Percentiles rank a stretch among this genome's conserved stretches.
phyloP scores from a whole-genome alignment of 2,888 invertebrate genomes.

The Lasioglossum calceatum region DNA sequence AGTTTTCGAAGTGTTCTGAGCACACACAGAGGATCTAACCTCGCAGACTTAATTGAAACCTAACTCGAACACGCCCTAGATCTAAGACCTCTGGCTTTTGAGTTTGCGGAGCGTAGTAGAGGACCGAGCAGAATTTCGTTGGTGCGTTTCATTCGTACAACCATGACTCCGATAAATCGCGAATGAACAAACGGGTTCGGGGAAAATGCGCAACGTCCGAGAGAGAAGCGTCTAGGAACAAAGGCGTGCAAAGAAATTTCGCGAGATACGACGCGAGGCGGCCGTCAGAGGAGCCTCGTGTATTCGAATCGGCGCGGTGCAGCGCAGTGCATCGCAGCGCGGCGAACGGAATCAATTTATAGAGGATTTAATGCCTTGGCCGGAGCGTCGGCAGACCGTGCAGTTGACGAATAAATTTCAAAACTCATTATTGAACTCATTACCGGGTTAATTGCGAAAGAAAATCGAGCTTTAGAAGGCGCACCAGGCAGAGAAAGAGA shows the following conservation, averaged over 20 bases:
- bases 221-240: not conserved
- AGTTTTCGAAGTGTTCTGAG: slow-evolving; percentile 1
- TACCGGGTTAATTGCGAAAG: slow-evolving; percentile 47
- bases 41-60: not conserved
- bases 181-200: not conserved
- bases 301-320: not conserved
- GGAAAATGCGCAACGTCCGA: not conserved
- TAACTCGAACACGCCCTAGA: not conserved
- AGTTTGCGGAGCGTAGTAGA: not conserved
- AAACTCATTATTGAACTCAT: slow-evolving; percentile 51
- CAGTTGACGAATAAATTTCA: slow-evolving; percentile 44
- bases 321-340: too few species aligned
- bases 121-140: too few species aligned
- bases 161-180: not conserved
- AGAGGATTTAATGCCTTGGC: slow-evolving; percentile 28
- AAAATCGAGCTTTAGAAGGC: slow-evolving; percentile 19
- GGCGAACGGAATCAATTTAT: slow-evolving; percentile 46
- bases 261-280: not conserved
- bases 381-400: not conserved
- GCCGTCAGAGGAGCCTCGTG: not conserved
- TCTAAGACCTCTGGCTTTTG: not conserved
- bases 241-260: slow-evolving; percentile 26
- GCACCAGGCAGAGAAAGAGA: not conserved
- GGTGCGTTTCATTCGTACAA: not conserved
- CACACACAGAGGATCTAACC: not conserved